Base-by-base conservation (phyloP, 2,797 vertebrate genomes). In the Muraenolepis orangiensis region DNA sequence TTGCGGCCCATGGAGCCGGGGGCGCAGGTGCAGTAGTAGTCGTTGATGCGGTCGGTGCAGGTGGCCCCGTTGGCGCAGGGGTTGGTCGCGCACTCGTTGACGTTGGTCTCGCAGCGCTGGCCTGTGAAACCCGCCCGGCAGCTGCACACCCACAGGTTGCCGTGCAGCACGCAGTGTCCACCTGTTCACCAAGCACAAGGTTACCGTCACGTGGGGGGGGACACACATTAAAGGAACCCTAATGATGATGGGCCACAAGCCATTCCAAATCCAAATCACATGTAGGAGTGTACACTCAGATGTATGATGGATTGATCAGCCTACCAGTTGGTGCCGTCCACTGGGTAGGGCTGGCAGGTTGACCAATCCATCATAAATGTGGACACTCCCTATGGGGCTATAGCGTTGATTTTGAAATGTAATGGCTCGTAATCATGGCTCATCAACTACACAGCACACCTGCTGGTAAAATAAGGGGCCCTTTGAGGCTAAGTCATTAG, bases 81-180 rank as follows among this genome's bases (percentile, higher is more conserved):
- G 86, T 88, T 91, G 14, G 74, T 72, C 18, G 91, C 90, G 13
- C 94, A 95, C 80, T 95, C 93, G 20, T 95, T 88, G 76, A 93
- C 86, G 84, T 94, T 95, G 89, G 95, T 91, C 82, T 98, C 96
- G 31, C 98, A 99, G 80, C 93, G 94, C 76, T 89, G 85, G 20
- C 98, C 98, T 0, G 92, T 91, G 91, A 97, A 99, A 76, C 98
- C 97, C 0, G 94, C 84, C 64, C 93, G 95, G 76, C 98, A 99
- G 84, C 94, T 96, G 88, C 98, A 99, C 57, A 91, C 68, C 1
- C 90, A 91, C 57, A 89, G 87, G 70, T 92, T 93, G 40, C 94
- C 93, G 1, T 88, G 85, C 84, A 90, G 89, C 82, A 96, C 91
- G 74, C 98, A 99, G 69, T 94, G 95, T 30, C 97, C 98, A 79